Percentiles rank a stretch among this genome's conserved stretches.
These are phyloP conservation scores for Ostrea denselamellosa DNA, from an alignment of 1,140 invertebrate genomes.

Conservation along the genomic window DNA sequence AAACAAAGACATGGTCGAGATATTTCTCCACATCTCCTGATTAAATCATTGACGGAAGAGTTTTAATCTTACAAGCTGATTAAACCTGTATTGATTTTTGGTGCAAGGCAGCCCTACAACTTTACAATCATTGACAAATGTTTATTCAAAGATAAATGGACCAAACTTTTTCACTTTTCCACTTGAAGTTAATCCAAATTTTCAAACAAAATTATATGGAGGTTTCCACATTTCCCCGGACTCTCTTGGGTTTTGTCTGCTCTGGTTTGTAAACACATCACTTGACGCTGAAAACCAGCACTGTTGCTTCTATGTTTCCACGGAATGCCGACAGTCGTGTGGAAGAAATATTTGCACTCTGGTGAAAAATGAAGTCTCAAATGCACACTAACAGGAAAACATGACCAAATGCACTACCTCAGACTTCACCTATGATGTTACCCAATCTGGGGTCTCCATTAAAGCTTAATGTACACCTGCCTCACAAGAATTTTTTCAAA, in stretches of 20 bases:
- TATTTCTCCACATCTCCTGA: background rate
- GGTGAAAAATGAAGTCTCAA: conserved; percentile 28
- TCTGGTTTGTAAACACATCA: conserved; percentile 33
- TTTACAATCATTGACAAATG: conserved; percentile 24
- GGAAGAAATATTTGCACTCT: conserved; percentile 29
- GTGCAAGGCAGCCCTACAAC: conserved; percentile 8
- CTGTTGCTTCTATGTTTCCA: conserved; percentile 11
- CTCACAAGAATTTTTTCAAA: too few relatives aligned
- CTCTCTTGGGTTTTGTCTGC: background rate
- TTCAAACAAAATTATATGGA: conserved; percentile 44
- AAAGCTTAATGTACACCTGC: background rate
- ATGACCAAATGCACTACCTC: conserved; percentile 19
- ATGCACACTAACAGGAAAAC: conserved; percentile 35
- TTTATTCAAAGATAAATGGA: conserved; percentile 43
- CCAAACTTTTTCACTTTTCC: conserved; percentile 47
- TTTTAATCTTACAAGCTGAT: conserved; percentile 24
- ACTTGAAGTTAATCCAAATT: conserved; percentile 49
- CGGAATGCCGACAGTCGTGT: conserved; percentile 34
- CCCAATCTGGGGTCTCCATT: background rate
- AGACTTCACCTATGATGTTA: background rate
- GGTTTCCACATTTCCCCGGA: conserved; percentile 29
- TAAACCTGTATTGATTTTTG: conserved; percentile 30
- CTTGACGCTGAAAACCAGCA: background rate
- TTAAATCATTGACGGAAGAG: background rate
- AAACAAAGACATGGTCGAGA: background rate